These are phyloP conservation scores for Trichacis sp. DNA, from an alignment of 2,888 invertebrate genomes.

Conservation along the genomic window DNA sequence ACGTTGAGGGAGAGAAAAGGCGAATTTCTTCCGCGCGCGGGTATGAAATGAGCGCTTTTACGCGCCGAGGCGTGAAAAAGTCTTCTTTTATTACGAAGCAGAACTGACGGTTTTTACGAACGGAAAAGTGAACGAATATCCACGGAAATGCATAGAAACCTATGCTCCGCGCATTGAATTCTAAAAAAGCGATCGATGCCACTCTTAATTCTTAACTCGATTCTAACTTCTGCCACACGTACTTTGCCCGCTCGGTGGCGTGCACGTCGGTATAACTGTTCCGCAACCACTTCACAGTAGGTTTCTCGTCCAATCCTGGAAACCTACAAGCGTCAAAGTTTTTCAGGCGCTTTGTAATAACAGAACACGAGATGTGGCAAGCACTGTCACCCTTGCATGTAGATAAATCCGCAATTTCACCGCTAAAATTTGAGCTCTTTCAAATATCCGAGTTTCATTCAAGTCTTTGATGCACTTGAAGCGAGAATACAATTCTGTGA, in stretches of 20 bases:
- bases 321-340: conserved; percentile 36
- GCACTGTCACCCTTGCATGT: neutral
- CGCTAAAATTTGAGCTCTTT: too few relatives aligned
- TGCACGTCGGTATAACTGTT: conserved; percentile 35
- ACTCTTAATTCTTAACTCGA: conserved; percentile 50
- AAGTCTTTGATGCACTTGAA: too few relatives aligned
- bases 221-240: conserved; percentile 43
- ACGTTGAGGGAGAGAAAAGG: too few relatives aligned
- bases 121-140: conserved; percentile 18
- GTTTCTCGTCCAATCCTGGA: conserved; percentile 39
- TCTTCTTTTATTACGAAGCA: conserved; percentile 20
- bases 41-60: too few relatives aligned
- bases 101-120: conserved; percentile 21
- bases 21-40: too few relatives aligned
- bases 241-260: conserved; percentile 19
- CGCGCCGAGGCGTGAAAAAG: too few relatives aligned
- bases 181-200: conserved; percentile 43
- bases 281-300: conserved; percentile 31
- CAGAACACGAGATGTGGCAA: conserved; percentile 16
- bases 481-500: too few relatives aligned
- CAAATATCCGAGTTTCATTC: too few relatives aligned
- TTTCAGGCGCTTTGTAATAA: conserved; percentile 24
- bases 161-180: conserved; percentile 21
- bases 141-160: conserved; percentile 14
- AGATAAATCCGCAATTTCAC: too few relatives aligned